phyloP scores from a whole-genome alignment of 23 tunicate genomes.

The Ascidia mentula region DNA sequence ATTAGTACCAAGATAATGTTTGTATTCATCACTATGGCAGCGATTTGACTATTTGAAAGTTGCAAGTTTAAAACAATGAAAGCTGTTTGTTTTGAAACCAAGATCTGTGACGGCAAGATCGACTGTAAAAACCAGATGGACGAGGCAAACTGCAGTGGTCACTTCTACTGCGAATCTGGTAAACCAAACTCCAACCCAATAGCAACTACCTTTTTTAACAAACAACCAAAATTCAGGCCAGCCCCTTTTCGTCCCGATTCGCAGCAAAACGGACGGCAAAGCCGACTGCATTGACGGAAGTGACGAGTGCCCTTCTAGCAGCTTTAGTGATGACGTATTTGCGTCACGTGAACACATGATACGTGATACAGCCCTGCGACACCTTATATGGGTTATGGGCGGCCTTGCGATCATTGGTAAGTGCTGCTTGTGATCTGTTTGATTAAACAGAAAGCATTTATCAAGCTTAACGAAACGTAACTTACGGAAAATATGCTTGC shows the following conservation, averaged over 20 bases:
- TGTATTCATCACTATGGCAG: too few species aligned
- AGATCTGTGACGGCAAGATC: slow-evolving; percentile 33
- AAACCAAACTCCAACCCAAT: background rate
- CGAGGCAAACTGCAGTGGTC: slow-evolving; percentile 12
- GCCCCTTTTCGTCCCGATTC: slow-evolving; percentile 32
- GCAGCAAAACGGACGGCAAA: slow-evolving; percentile 28
- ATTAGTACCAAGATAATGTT: too few species aligned
- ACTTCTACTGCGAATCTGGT: slow-evolving; percentile 28
- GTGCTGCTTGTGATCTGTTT: background rate
- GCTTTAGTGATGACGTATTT: slow-evolving; percentile 13
- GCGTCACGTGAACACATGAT: slow-evolving; percentile 41
- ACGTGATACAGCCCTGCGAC: slow-evolving; percentile 1
- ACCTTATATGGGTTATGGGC: slow-evolving; percentile 31
- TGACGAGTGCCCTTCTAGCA: slow-evolving; percentile 45
- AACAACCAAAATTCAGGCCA: too few species aligned
- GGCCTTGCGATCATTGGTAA: slow-evolving; percentile 12
- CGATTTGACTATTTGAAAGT: too few species aligned
- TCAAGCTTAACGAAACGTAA: too few species aligned
- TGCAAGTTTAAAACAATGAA: background rate
- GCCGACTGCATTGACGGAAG: slow-evolving; percentile 40
- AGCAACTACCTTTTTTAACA: too few species aligned
- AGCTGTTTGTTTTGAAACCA: background rate
- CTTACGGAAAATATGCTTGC: too few species aligned
- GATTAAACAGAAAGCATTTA: background rate
- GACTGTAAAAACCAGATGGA: slow-evolving; percentile 25